Base-by-base conservation (phyloP, 2,888 invertebrate species). In the Colletes collaris region DNA sequence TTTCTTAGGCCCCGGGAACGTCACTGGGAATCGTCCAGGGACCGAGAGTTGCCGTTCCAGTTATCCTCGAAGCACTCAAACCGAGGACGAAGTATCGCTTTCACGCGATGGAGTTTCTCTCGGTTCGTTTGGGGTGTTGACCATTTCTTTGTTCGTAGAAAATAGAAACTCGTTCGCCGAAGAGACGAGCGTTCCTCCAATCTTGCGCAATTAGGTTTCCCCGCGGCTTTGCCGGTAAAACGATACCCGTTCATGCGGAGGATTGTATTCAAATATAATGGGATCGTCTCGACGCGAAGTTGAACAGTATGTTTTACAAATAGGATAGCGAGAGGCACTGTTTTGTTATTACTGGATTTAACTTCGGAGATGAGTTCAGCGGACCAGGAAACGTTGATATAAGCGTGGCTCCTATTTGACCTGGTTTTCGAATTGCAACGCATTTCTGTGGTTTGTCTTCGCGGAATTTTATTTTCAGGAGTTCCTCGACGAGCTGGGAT, bases 1-100 rank as follows among this genome's bases (percentile, higher is more conserved):
- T 76, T 75, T 74, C 50, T 67, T 62, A 40, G 27, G 58, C 56
- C 58, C 58, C 40, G 53, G 44, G 71, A 69, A 78, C 74, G 81
- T 81, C 84, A 63, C 62, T 44, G 53, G 66, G 70, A 81, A 78
- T 77, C 71, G 72, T 53, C 56, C 66, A 13, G 35, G 64, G 44
- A 58, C 49, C 46, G 56, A 40, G 27, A 19, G 56, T 62, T 44
- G 35, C 53, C 27, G 65, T 10, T 76, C 27, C 46, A 63, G 81
- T 67, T 77, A 64, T 63, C 70, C 64, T 50, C 10, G 55, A 71
- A 63, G 59, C 69, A 70, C 59, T 82, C 81, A 72, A 27, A 64
- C 66, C 11, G 66, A 73, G 77, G 69, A 67, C 69, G 72, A 72
- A 64, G 71, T 64, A 55, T 70, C 68, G 60, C 49, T 68, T 73